Conservation (phyloP, 2,888 invertebrate genomes). For the Leptopilina syphax region DNA sequence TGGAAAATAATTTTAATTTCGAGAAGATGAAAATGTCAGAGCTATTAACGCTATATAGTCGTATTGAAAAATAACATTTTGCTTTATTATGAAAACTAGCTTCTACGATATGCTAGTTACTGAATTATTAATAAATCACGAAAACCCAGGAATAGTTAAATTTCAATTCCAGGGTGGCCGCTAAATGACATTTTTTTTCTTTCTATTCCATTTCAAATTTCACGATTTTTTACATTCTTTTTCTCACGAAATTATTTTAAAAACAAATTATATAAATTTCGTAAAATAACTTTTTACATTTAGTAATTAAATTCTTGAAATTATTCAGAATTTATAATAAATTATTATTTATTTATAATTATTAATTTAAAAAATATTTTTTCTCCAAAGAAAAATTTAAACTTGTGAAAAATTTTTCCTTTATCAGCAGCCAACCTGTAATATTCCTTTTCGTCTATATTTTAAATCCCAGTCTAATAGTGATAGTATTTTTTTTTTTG, state of each 20-base stretch:
- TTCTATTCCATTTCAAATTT: not conserved
- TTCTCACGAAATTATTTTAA: not conserved
- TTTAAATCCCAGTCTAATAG: too few species aligned
- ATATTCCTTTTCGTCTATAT: too few species aligned
- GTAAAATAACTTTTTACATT: not conserved
- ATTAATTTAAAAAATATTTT: too few species aligned
- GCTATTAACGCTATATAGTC: slow-evolving; percentile 62
- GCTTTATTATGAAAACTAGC: slow-evolving; percentile 60
- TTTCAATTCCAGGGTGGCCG: slow-evolving; percentile 49
- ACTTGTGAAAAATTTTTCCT: too few species aligned
- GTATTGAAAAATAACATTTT: slow-evolving; percentile 70
- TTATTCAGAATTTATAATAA: not conserved
- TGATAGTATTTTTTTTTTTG: slow-evolving; percentile 48
- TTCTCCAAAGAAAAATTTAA: too few species aligned
- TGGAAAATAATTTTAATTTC: slow-evolving; percentile 10
- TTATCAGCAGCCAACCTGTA: too few species aligned
- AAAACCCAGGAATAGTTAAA: slow-evolving; percentile 60
- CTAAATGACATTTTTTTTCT: not conserved
- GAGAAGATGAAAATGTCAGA: slow-evolving; percentile 62
- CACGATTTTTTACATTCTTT: not conserved
- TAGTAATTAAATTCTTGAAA: not conserved
- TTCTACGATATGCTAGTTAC: slow-evolving; percentile 59
- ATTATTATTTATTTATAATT: too few species aligned
- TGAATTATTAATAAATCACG: slow-evolving; percentile 47
- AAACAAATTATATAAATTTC: not conserved